Evolutionary conservation across 2,797 vertebrate species (phyloP).

Genomic region (Distichodus sexfasciatus): DNA sequence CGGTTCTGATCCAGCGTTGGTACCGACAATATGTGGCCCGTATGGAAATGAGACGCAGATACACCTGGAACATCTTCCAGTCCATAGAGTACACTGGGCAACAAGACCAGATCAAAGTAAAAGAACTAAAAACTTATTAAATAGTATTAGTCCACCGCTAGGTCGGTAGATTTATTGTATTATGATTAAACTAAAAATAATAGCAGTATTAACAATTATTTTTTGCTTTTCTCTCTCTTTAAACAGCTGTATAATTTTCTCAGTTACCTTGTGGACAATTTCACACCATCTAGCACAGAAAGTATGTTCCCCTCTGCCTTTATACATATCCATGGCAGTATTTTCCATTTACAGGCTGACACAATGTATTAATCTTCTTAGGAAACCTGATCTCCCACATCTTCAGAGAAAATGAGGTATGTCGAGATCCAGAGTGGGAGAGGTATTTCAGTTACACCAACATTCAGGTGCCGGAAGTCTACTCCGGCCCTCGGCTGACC

Average conservation of each 20-base stretch:
- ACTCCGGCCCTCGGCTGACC: slow-evolving; percentile 83
- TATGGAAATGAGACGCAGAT: slow-evolving; percentile 86
- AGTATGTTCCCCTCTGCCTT: slow-evolving; percentile 69
- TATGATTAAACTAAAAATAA: not conserved
- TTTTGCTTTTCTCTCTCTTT: slow-evolving; percentile 1
- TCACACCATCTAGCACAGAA: slow-evolving; percentile 84
- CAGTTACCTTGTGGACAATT: slow-evolving; percentile 89
- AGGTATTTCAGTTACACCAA: slow-evolving; percentile 78
- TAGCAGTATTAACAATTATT: no score
- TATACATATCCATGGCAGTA: not conserved
- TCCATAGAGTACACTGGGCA: slow-evolving; percentile 92
- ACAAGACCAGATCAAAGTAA: slow-evolving; percentile 92
- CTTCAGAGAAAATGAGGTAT: slow-evolving; percentile 80
- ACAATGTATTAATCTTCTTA: slow-evolving; percentile 54
- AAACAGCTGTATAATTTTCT: slow-evolving; percentile 92
- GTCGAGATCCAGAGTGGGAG: slow-evolving; percentile 78
- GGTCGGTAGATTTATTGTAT: not conserved
- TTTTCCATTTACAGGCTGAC: not conserved
- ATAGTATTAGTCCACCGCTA: no score
- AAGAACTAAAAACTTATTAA: not conserved
- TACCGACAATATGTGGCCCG: slow-evolving; percentile 85
- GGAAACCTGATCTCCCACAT: slow-evolving; percentile 89
- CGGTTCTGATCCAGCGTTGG: slow-evolving; percentile 88
- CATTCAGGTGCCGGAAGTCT: slow-evolving; percentile 82
- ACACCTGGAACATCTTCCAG: slow-evolving; percentile 95